Evolutionary conservation across 2,113 vertebrate genomes (phyloP), one percentile per base, ranked within the genome.

Genomic region (Paraplagusia blochii): DNA sequence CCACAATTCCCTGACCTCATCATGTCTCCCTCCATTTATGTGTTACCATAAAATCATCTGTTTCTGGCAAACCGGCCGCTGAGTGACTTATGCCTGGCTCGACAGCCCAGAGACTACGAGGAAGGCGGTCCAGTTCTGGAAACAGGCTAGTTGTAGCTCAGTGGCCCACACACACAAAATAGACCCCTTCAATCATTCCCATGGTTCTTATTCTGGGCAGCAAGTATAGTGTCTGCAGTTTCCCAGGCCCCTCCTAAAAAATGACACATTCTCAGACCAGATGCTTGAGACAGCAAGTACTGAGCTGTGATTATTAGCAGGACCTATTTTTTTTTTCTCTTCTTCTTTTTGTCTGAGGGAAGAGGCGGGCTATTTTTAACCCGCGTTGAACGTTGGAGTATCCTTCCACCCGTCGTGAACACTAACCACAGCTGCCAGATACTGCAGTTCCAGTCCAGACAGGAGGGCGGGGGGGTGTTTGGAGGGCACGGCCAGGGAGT

Each of bases 221-320:
- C 70, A 74, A 85, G 81, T 64, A 53, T 52, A 69, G 76, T 86
- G 85, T 65, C 82, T 87, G 77, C 54, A 54, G 79, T 86, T 91
- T 90, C 87, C 86, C 88, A 92, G 89, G 74, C 85, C 84, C 83
- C 84, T 89, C 86, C 87, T 85, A 85, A 89, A 84, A 83, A 87
- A 88, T 82, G 87, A 87, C 85, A 83, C 82, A 73, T 86, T 87
- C 80, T 53, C 75, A 87, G 86, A 74, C 76, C 81, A 88, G 85
- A 87, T 88, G 83, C 74, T 84, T 80, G 80, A 87, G 68, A 85
- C 83, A 77, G 74, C 74, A 72, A 47, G 74, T 58, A 63, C 10
- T 73, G 66, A 88, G 83, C 82, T 83, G 87, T 85, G 87, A 90
- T 89, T 90, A 87, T 90, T 88, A 89, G 75, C 84, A 88, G 83